These are phyloP conservation scores for Hydrolagus colliei DNA, from an alignment of 2,797 vertebrate genomes.

Conservation along the genomic window DNA sequence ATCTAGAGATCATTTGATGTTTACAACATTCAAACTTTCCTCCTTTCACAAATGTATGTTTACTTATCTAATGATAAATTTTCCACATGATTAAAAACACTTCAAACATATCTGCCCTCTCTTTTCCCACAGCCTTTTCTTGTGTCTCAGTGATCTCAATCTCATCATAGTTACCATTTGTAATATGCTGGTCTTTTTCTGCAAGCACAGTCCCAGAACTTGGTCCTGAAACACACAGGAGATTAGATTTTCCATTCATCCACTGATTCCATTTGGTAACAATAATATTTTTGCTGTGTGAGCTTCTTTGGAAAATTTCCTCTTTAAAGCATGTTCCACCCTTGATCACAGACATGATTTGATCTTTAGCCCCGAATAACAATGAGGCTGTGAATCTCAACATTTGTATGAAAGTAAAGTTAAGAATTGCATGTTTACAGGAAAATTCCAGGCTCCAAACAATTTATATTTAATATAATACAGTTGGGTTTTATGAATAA, in stretches of 20 bases:
- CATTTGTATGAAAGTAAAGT: slow-evolving; percentile 16
- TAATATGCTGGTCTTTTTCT: not conserved
- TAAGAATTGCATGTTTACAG: slow-evolving; percentile 9
- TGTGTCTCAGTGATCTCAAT: not conserved
- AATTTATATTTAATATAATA: slow-evolving; percentile 1
- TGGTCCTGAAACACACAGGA: slow-evolving; percentile 11
- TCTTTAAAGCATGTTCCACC: not conserved
- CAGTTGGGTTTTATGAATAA: not conserved
- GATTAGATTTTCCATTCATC: slow-evolving; percentile 9
- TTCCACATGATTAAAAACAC: not conserved
- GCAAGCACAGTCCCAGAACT: not conserved
- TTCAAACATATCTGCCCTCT: too few species aligned
- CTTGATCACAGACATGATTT: not conserved
- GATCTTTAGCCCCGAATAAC: not conserved
- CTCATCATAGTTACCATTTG: not conserved
- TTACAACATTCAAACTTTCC: not conserved
- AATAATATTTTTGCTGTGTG: slow-evolving; percentile 28
- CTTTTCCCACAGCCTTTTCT: not conserved
- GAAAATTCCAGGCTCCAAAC: slow-evolving; percentile 15
- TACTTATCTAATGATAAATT: not conserved
- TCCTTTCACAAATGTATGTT: not conserved
- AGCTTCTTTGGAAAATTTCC: slow-evolving; percentile 28
- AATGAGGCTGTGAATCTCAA: slow-evolving; percentile 12
- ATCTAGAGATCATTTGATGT: too few species aligned
- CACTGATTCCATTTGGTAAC: not conserved